Evolutionary conservation across 2,113 vertebrate species (phyloP), one percentile per base, ranked within the genome.

Genomic region (Catharus minimus): DNA sequence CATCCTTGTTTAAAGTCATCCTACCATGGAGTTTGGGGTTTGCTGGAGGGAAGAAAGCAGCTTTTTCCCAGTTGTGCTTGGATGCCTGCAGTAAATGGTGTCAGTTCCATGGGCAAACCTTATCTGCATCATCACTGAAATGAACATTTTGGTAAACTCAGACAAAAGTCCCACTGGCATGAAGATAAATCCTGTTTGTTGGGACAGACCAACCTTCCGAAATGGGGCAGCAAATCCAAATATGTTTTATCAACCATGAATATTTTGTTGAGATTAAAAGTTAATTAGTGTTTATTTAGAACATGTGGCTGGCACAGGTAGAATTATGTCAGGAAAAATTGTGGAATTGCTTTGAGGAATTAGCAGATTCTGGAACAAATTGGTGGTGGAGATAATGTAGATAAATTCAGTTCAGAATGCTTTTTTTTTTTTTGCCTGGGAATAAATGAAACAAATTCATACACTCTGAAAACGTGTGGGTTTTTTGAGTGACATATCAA

Each of bases 391-490:
- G 50, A 41, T 52, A 52, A 50, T 3, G 11, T 26, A 33, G 38
- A 47, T 39, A 67, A 76, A 72, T 43, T 17, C 30, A 5, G 19
- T 62, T 62, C 22, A 44, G 18, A 88, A 55, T 33, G 5, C 0
- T 19, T 27, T 44, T 43, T 15, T 16, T 39, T 39, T 39, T 39
- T 55, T 53, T 20, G 10, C 2, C 7, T 24, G 28, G 23, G 32
- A 38, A 43, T 15, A 82, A 85, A 19, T 15, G 28, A 36, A 88
- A 22, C 12, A 27, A 75, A 49, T 30, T 72, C 18, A 57, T 60
- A 28, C 3, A 2, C 24, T 69, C 43, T 57, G 22, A 69, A 61
- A 73, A 58, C 3, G 3, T 5, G 3, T 28, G 3, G 6, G 1
- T 6, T 28, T 26, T 61, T 82, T 69, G 47, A 69, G 16, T 21